A percentile compares a stretch with the other conserved stretches of the same genome.
These are phyloP conservation scores for Triplophysa tibetana DNA, from an alignment of 2,113 vertebrate genomes.

Conservation along the genomic window DNA sequence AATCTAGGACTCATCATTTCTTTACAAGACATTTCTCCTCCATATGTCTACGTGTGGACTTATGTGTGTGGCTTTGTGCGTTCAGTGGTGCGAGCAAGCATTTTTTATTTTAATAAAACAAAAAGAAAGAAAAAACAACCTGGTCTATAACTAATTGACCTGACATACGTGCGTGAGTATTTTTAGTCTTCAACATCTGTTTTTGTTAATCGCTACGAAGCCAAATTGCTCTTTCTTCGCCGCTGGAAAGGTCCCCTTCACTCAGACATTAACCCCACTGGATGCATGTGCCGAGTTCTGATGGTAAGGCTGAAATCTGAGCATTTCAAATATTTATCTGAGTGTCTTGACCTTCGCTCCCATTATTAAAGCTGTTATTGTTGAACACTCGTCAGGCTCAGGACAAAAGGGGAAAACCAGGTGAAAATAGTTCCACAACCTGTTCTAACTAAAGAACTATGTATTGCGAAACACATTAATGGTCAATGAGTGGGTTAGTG, in stretches of 20 bases:
- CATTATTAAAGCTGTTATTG: slow-evolving; percentile 27
- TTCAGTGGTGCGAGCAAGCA: background rate
- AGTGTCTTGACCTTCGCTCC: slow-evolving; percentile 22
- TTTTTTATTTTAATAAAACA: background rate
- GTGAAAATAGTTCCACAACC: slow-evolving; percentile 14
- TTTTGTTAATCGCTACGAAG: slow-evolving; percentile 21
- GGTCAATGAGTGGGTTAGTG: background rate
- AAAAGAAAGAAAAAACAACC: slow-evolving; percentile 2
- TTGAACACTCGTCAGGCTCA: background rate
- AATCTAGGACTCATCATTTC: slow-evolving; percentile 1
- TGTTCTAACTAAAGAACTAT: slow-evolving; percentile 2
- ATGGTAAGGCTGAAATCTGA: slow-evolving; percentile 24
- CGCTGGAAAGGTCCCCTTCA: slow-evolving; percentile 11
- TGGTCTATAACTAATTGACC: slow-evolving; percentile 16
- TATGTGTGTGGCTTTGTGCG: background rate
- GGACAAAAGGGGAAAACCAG: slow-evolving; percentile 9
- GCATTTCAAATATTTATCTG: slow-evolving; percentile 18
- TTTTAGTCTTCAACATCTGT: slow-evolving; percentile 12
- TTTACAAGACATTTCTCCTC: slow-evolving; percentile 6
- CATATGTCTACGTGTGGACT: background rate
- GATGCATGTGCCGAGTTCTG: slow-evolving; percentile 19
- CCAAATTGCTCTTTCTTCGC: slow-evolving; percentile 32
- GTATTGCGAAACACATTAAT: background rate
- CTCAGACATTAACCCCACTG: slow-evolving; percentile 11
- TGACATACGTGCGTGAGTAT: slow-evolving; percentile 9